Percentiles rank a stretch among this genome's conserved stretches.
Conservation (phyloP, 2,888 invertebrate genomes). For the Pandemis heparana region DNA sequence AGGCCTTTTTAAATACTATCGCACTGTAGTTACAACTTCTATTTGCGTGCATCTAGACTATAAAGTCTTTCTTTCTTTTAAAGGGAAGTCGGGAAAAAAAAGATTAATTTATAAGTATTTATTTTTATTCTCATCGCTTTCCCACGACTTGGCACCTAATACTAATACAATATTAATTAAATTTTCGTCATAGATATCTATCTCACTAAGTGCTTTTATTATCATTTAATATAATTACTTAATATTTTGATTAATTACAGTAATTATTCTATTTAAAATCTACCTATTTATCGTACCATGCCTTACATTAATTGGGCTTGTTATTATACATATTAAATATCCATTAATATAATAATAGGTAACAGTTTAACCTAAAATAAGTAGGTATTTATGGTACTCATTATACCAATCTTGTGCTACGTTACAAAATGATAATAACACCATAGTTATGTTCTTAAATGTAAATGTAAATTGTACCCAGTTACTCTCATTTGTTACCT, state of each 20-base stretch:
- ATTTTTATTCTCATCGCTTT: slow-evolving; percentile 53
- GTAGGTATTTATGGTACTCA: slow-evolving; percentile 4
- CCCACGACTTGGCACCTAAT: slow-evolving; percentile 57
- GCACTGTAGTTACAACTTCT: too few species aligned
- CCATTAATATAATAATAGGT: slow-evolving; percentile 41
- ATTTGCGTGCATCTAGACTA: too few species aligned
- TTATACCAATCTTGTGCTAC: slow-evolving; percentile 39
- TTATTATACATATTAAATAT: slow-evolving; percentile 38
- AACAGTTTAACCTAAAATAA: slow-evolving; percentile 32
- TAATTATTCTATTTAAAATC: slow-evolving; percentile 35
- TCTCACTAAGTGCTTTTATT: slow-evolving; percentile 49
- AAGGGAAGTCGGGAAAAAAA: neutral
- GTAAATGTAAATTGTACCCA: slow-evolving; percentile 57
- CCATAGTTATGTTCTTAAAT: slow-evolving; percentile 37
- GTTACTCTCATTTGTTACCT: slow-evolving; percentile 46
- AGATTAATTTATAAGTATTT: slow-evolving; percentile 34
- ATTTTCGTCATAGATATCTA: slow-evolving; percentile 52
- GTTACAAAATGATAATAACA: slow-evolving; percentile 48
- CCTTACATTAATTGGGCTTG: slow-evolving; percentile 47
- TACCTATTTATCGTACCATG: slow-evolving; percentile 36
- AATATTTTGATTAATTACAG: slow-evolving; percentile 38
- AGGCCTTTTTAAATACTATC: too few species aligned
- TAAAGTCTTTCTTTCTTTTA: too few species aligned
- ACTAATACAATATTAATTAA: slow-evolving; percentile 51
- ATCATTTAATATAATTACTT: slow-evolving; percentile 37